Evolutionary conservation across 2,797 vertebrate genomes (phyloP).

Genomic region (Moxostoma hubbsi): DNA sequence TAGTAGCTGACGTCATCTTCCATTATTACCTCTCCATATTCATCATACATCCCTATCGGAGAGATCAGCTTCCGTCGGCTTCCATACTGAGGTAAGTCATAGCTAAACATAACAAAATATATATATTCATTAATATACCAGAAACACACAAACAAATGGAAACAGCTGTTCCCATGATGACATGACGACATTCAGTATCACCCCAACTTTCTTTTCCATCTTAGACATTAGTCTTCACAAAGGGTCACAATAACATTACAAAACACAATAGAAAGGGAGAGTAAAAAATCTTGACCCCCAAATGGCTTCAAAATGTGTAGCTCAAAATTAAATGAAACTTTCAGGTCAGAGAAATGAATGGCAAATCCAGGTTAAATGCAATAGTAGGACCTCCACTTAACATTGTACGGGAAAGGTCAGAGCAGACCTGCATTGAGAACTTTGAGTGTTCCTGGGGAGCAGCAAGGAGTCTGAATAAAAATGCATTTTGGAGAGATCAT

Average conservation of each 20-base stretch:
- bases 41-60: conserved; percentile 89
- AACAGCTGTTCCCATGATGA: too few species aligned
- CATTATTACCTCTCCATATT: conserved; percentile 92
- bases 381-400: background rate
- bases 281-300: background rate
- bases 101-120: conserved; percentile 79
- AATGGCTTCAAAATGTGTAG: background rate
- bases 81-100: conserved; percentile 95
- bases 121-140: background rate
- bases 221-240: conserved; percentile 47
- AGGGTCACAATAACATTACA: conserved; percentile 27
- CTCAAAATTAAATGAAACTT: background rate
- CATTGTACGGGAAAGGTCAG: conserved; percentile 24
- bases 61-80: conserved; percentile 95
- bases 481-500: conserved; percentile 5
- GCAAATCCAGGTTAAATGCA: conserved; percentile 16
- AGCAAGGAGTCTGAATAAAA: conserved; percentile 26
- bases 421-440: conserved; percentile 30
- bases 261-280: conserved; percentile 20
- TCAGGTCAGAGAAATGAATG: background rate
- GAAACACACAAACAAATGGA: conserved; percentile 26
- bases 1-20: conserved; percentile 90
- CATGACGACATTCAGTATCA: background rate
- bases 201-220: background rate
- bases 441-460: too few species aligned